These are phyloP conservation scores for Lordiphosa andalusiaca DNA, from an alignment of 2,888 invertebrate genomes.

Conservation along the genomic window DNA sequence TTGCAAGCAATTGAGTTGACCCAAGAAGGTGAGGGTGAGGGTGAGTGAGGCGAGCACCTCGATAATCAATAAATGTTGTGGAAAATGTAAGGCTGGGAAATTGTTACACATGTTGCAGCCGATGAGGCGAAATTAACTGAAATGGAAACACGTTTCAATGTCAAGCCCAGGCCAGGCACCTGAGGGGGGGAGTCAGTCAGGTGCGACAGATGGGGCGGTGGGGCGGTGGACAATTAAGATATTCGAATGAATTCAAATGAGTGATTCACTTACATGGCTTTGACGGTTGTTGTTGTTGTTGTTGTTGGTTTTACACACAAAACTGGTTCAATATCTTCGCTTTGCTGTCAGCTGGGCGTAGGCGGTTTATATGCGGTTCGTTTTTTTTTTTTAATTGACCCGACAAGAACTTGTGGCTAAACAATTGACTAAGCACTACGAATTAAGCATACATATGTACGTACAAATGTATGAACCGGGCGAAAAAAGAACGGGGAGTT, in stretches of 20 bases:
- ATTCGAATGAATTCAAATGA: too few species aligned
- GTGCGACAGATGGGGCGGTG: too few species aligned
- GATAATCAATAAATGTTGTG: constrained; percentile 66
- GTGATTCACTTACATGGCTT: too few species aligned
- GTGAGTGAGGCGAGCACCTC: constrained; percentile 17
- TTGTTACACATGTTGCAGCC: constrained; percentile 50
- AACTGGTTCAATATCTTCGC: neutral
- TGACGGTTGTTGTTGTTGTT: too few species aligned
- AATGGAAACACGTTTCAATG: constrained; percentile 20
- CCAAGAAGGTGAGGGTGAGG: constrained; percentile 16
- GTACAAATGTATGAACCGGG: constrained; percentile 1
- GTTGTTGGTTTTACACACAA: too few species aligned
- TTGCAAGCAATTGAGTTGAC: constrained; percentile 50
- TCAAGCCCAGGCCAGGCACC: too few species aligned
- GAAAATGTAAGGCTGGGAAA: constrained; percentile 54
- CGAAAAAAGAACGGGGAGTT: constrained; percentile 3
- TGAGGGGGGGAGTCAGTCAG: too few species aligned
- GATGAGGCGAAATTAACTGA: constrained; percentile 39
- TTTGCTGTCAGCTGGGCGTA: constrained; percentile 27
- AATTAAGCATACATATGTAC: constrained; percentile 4
- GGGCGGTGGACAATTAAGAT: too few species aligned
- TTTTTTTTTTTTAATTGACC: constrained; percentile 55
- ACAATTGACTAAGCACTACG: constrained; percentile 32
- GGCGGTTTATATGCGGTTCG: constrained; percentile 33
- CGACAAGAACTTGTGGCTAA: constrained; percentile 26